These are phyloP conservation scores for honey bee (Apis mellifera) DNA, from an alignment of 1,140 invertebrate genomes.

Conservation along the genomic window Amel_HAv3.1 CM009932.2:3470001-3470500, in stretches of 20 bases:
- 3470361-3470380: too few species aligned
- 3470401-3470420: too few species aligned
- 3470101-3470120: slow-evolving; percentile 28
- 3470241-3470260: not conserved
- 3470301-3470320: too few species aligned
- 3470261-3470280: not conserved
- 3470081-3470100: slow-evolving; percentile 35
- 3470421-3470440: too few species aligned
- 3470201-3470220: slow-evolving; percentile 9
- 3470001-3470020: not conserved
- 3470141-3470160: slow-evolving; percentile 42
- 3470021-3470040: slow-evolving; percentile 25
- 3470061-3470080: slow-evolving; percentile 26
- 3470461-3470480: too few species aligned
- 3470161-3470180: not conserved
- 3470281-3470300: not conserved
- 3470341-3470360: too few species aligned
- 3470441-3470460: too few species aligned
- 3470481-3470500: too few species aligned
- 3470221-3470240: not conserved
- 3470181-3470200: not conserved
- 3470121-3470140: slow-evolving; percentile 28
- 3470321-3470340: not conserved
- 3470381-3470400: too few species aligned
- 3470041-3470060: slow-evolving; percentile 7